Base-by-base conservation (phyloP, 1,140 invertebrate genomes). In the Halyomorpha halys region DNA sequence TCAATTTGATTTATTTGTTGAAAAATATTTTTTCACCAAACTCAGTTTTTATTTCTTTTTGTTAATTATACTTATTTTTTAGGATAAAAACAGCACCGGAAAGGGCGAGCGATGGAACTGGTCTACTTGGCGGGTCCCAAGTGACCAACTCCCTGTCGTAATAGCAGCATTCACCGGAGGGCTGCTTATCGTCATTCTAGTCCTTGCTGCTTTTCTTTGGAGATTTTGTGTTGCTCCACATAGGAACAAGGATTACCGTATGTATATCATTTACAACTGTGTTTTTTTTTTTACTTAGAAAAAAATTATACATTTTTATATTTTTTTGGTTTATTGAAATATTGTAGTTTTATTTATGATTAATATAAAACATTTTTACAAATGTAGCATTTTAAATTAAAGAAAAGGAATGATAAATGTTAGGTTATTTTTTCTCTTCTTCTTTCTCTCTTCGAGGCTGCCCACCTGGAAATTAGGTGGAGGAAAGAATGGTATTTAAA, bases 161-260 rank as follows among this genome's bases (percentile, higher is more conserved):
- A 76, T 79, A 25, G 79, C 78, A 23, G 74, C 77, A 15, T 77
- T 79, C 65, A 76, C 75, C 63, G 79, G 79, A 16, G 76, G 76
- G 21, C 73, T 76, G 21, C 70, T 81, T 14, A 72, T 81, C 11
- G 70, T 79, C 60, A 72, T 79, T 59, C 67, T 77, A 11, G 66
- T 80, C 51, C 68, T 75, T 62, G 76, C 75, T 8, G 71, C 76
- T 34, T 67, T 80, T 30, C 67, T 79, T 13, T 81, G 80, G 74
- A 73, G 77, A 60, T 80, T 78, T 68, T 81, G 79, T 70, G 72
- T 77, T 63, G 74, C 76, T 71, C 74, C 76, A 11, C 73, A 75
- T 45, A 71, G 73, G 44, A 75, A 79, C 49, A 79, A 80, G 70
- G 74, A 77, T 64, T 80, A 77, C 66, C 75, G 78, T 80, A 74